Conservation (phyloP, 1,140 invertebrate species). For the Achroia grisella region DNA sequence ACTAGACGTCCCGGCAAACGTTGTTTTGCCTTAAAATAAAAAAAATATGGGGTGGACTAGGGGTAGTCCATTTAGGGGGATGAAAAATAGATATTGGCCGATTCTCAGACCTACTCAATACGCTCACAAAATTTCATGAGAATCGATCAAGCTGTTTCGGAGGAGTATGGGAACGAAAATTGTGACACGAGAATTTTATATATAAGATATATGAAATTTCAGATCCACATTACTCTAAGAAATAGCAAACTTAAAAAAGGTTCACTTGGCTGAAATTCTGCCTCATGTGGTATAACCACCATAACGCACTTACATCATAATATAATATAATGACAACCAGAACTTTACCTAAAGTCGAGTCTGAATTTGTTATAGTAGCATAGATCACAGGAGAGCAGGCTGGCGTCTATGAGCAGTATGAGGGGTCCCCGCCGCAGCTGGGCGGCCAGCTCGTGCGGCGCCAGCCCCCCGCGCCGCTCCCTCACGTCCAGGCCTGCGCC, state of each 20-base stretch:
- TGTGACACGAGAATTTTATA: too few species aligned
- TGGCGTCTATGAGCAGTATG: conserved; percentile 80
- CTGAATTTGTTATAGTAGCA: conserved; percentile 76
- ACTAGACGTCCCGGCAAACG: too few species aligned
- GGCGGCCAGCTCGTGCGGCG: conserved; percentile 70
- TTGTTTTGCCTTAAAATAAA: too few species aligned
- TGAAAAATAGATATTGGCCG: too few species aligned
- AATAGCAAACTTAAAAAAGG: neutral
- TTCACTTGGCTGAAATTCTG: neutral
- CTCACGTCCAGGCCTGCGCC: conserved; percentile 72
- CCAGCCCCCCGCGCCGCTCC: conserved; percentile 72
- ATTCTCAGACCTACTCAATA: too few species aligned
- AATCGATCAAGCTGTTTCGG: too few species aligned
- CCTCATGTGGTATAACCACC: neutral
- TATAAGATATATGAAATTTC: too few species aligned
- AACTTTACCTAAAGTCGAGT: conserved; percentile 62
- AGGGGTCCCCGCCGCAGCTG: conserved; percentile 76
- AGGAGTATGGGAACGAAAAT: too few species aligned
- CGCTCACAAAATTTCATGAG: too few species aligned
- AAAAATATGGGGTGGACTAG: too few species aligned
- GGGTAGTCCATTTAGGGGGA: neutral
- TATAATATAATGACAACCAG: neutral
- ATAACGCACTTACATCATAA: too few species aligned
- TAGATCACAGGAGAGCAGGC: conserved; percentile 76
- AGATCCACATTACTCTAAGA: neutral